A percentile compares a stretch with the other conserved stretches of the same genome.
Conservation (phyloP, 2,113 vertebrate genomes). For the Natator depressus region DNA sequence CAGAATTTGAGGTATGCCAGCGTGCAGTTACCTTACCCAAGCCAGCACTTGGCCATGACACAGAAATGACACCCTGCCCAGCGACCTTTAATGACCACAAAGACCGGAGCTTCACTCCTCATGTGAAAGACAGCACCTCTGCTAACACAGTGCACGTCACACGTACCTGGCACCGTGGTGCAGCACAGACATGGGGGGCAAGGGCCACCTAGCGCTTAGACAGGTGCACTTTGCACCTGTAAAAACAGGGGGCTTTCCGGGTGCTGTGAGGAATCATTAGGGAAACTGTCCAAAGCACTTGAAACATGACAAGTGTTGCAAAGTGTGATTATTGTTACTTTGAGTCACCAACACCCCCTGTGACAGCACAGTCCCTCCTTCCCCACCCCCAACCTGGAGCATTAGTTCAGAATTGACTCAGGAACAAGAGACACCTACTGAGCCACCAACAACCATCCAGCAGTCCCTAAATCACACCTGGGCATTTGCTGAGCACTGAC, state of each 20-base stretch:
- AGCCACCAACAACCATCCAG: neutral
- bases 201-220: neutral
- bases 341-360: slow-evolving; percentile 22
- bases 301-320: slow-evolving; percentile 37
- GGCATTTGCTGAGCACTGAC: neutral
- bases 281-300: slow-evolving; percentile 16
- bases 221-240: neutral
- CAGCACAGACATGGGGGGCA: neutral
- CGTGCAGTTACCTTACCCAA: neutral
- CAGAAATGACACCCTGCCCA: neutral
- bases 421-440: neutral
- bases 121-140: neutral
- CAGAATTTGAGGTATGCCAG: neutral
- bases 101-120: no score
- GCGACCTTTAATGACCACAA: no score
- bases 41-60: no score
- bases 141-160: neutral
- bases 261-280: neutral
- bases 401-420: slow-evolving; percentile 18
- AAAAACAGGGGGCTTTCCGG: neutral
- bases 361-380: neutral
- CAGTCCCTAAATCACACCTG: neutral
- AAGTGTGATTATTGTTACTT: slow-evolving; percentile 33
- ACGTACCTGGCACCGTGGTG: no score
- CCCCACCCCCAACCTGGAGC: neutral